Evolutionary conservation across 2,113 vertebrate species (phyloP).

Genomic region (Terrapene triunguis): DNA sequence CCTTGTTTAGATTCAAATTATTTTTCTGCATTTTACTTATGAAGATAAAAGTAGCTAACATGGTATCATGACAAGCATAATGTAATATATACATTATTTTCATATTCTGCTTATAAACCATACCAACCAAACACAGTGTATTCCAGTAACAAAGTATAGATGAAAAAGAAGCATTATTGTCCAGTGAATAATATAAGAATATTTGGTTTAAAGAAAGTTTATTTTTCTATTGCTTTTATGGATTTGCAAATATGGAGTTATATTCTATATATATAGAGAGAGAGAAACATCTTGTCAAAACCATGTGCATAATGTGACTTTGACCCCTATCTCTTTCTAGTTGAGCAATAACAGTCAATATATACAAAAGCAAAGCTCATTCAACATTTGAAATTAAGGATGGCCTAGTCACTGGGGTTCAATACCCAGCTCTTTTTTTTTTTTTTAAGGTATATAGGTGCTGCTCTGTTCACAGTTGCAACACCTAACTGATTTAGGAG

Average conservation of each 20-base stretch:
- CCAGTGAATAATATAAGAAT: not conserved
- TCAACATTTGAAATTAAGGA: not conserved
- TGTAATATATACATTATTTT: constrained; percentile 23
- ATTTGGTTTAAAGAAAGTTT: not conserved
- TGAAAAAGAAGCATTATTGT: not conserved
- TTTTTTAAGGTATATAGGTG: not conserved
- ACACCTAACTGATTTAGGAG: not conserved
- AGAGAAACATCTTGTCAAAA: not conserved
- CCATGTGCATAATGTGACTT: not conserved
- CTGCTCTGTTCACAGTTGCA: not conserved
- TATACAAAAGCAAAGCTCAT: not conserved
- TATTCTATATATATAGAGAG: not conserved
- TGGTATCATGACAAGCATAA: constrained; percentile 16
- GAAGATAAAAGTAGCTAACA: constrained; percentile 46
- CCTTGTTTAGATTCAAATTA: constrained; percentile 58
- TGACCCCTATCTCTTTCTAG: not conserved
- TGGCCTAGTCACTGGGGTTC: not conserved
- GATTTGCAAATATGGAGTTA: not conserved
- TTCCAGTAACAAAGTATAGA: constrained; percentile 17
- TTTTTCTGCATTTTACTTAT: constrained; percentile 22
- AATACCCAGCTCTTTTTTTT: not conserved
- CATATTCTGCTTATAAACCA: not conserved
- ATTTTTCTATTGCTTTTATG: not conserved
- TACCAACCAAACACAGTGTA: constrained; percentile 7
- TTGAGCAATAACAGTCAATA: not conserved